Conservation (phyloP, 2,797 vertebrate species). For the Chelon labrosus region DNA sequence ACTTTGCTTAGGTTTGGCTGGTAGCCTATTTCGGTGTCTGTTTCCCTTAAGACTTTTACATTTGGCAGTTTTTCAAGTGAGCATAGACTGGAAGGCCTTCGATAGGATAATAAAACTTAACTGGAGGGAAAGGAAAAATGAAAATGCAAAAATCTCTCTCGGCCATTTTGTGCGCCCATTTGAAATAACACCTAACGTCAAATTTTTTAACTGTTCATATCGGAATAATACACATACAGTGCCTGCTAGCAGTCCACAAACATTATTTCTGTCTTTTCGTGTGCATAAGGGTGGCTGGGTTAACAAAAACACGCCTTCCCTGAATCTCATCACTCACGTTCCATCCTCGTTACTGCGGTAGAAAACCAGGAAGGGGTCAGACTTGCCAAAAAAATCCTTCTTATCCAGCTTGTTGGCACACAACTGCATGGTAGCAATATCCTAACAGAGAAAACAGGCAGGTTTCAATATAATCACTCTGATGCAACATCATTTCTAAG, state of each 20-base stretch:
- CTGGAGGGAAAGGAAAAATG: too few relatives aligned
- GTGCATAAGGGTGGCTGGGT: neutral
- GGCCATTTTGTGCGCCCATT: neutral
- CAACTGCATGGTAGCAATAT: conserved; percentile 96
- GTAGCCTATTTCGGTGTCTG: too few relatives aligned
- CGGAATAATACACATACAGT: neutral
- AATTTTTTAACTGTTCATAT: neutral
- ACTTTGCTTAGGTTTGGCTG: too few relatives aligned
- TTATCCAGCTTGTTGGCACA: conserved; percentile 99
- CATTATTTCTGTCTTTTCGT: neutral
- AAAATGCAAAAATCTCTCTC: neutral
- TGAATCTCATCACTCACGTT: conserved; percentile 86
- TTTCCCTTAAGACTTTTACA: too few relatives aligned
- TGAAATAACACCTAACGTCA: neutral
- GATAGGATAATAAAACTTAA: too few relatives aligned
- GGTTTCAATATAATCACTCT: conserved; percentile 24
- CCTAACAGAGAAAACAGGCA: conserved; percentile 77
- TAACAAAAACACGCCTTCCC: neutral
- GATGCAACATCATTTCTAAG: conserved; percentile 37
- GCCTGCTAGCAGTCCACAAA: neutral
- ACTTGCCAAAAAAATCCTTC: conserved; percentile 98
- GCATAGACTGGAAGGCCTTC: too few relatives aligned
- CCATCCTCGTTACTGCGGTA: conserved; percentile 98
- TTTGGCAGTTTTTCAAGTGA: too few relatives aligned
- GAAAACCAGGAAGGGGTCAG: conserved; percentile 97